A percentile compares a stretch with the other conserved stretches of the same genome.
phyloP scores from a whole-genome alignment of 2,797 vertebrate genomes.

The Otolemur crassicaudatus region DNA sequence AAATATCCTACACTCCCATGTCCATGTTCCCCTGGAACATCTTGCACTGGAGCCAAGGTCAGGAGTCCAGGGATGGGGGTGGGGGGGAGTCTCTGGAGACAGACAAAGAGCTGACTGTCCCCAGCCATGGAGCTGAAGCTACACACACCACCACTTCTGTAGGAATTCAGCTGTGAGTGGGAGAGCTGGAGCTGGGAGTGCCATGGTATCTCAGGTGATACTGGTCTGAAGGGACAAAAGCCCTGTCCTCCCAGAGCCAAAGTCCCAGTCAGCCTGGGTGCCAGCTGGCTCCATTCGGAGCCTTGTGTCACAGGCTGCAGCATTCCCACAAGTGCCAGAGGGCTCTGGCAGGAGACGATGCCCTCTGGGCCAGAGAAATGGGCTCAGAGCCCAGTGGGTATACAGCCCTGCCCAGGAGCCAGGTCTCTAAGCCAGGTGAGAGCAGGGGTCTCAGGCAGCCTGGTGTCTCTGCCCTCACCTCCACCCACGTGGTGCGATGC shows the following conservation, averaged over 20 bases:
- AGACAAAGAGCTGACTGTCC: background rate
- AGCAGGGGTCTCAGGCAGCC: background rate
- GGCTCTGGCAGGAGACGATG: background rate
- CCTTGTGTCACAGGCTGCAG: background rate
- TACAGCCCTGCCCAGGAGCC: background rate
- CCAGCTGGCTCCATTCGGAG: background rate
- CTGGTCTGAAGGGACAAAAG: background rate
- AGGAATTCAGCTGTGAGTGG: background rate
- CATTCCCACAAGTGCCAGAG: background rate
- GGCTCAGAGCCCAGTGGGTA: background rate
- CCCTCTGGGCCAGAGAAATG: background rate
- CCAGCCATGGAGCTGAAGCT: background rate
- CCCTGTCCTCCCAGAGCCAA: background rate
- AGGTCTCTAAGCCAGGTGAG: slow-evolving; percentile 5
- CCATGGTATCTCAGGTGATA: background rate
- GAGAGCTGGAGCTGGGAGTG: background rate
- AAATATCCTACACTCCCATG: background rate
- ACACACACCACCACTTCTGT: background rate
- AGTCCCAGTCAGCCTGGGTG: background rate
- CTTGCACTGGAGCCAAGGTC: background rate
- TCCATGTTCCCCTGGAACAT: background rate
- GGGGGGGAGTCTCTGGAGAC: background rate
- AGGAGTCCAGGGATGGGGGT: too few species aligned
- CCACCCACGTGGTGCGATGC: background rate
- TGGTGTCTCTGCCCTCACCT: background rate